Conservation (phyloP, 2,888 invertebrate genomes). For the Ochropacha duplaris region DNA sequence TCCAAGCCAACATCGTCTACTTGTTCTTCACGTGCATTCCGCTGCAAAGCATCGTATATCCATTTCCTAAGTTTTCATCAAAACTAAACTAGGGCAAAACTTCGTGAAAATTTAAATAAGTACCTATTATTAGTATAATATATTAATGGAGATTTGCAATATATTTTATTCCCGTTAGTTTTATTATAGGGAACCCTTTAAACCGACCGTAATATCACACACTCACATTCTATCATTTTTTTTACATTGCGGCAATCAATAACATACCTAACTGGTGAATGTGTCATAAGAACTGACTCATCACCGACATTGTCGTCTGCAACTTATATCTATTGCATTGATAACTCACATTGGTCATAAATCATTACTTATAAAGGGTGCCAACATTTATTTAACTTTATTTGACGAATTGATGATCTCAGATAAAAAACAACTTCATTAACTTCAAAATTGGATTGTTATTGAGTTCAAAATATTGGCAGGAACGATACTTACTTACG, state of each 20-base stretch:
- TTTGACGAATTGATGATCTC: neutral
- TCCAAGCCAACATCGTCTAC: too few species aligned
- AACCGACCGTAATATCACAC: neutral
- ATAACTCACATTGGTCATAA: conserved; percentile 4
- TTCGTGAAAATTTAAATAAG: too few species aligned
- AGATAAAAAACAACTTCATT: neutral
- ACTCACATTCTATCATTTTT: conserved; percentile 17
- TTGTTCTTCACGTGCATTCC: too few species aligned
- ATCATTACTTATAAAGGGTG: neutral
- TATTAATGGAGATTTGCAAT: too few species aligned
- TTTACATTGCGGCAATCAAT: conserved; percentile 44
- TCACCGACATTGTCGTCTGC: conserved; percentile 48
- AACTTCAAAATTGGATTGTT: too few species aligned
- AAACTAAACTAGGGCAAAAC: too few species aligned
- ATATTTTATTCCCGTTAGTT: neutral
- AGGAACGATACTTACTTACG: too few species aligned
- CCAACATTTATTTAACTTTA: neutral
- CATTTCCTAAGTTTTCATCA: too few species aligned
- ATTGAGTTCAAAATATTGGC: too few species aligned
- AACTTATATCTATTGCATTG: conserved; percentile 12
- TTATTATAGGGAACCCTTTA: neutral
- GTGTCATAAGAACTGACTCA: conserved; percentile 58
- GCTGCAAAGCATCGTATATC: too few species aligned
- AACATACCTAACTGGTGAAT: conserved; percentile 38
- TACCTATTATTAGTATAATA: too few species aligned